Conservation (phyloP, 1,140 invertebrate genomes). For the Lordiphosa clarofinis region DNA sequence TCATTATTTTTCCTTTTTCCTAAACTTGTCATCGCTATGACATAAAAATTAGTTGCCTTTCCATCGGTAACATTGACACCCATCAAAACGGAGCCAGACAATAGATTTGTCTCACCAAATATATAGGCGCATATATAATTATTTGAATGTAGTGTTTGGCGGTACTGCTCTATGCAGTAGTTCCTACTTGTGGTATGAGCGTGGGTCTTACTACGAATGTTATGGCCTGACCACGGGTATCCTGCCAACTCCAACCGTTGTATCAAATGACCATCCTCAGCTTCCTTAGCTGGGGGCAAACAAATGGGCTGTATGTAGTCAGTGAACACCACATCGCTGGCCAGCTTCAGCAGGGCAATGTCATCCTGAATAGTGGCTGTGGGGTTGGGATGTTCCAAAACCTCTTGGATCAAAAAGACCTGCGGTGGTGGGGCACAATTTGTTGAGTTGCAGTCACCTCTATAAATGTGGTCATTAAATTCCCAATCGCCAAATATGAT, state of each 20-base stretch:
- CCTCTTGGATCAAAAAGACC: slow-evolving; percentile 2
- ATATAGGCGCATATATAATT: background rate
- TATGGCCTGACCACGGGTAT: background rate
- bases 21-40: background rate
- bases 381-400: background rate
- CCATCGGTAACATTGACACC: slow-evolving; percentile 2
- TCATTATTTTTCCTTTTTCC: background rate
- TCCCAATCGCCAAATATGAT: slow-evolving; percentile 4
- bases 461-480: background rate
- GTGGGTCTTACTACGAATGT: background rate
- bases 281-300: background rate
- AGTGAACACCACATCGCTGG: background rate
- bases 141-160: background rate
- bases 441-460: background rate
- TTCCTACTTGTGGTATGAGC: background rate
- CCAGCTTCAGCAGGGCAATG: background rate
- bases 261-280: background rate
- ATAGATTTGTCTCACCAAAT: background rate
- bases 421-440: background rate
- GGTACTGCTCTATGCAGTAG: background rate
- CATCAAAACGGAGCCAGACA: background rate
- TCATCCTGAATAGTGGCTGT: background rate
- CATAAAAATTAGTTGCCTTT: background rate
- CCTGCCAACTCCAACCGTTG: background rate
- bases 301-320: slow-evolving; percentile 5